Evolutionary conservation across 2,113 vertebrate species (phyloP), one percentile per base, ranked within the genome.

Genomic region (Ellobius talpinus): DNA sequence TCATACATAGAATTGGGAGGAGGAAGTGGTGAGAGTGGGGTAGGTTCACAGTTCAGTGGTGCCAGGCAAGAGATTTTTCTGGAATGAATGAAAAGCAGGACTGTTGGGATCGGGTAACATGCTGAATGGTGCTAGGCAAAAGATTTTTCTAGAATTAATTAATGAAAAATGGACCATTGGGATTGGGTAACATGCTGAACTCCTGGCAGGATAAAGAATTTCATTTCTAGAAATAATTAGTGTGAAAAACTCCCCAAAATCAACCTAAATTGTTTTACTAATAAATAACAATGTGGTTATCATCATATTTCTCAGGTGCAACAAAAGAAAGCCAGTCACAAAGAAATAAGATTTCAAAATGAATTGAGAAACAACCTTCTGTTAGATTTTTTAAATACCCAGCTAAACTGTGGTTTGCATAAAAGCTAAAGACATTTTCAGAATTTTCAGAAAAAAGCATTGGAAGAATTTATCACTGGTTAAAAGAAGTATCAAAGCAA

Each of bases 341-440:
- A 91, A 86, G 26, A 81, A 63, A 9, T 68, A 79, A 85, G 31
- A 78, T 94, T 77, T 92, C n/a, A 81, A 90, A 66, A 19, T n/a
- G 58, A 5, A 90, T 79, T 79, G 65, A 66, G 58, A 95, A 86
- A 90, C 77, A 61, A 63, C 33, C 29, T 74, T 85, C 24, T 39
- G 42, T 17, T 47, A 77, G 13, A 87, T 86, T 96, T 92, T 89
- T 97, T 94, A 47, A 47, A 77, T 93, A 91, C 45, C 86, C 26
- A 86, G 72, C 39, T 95, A 91, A 94, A 90, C 23, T 89, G 72
- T 58, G 50, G 29, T 81, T 88, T 91, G 63, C 52, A 1, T 47
- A 33, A 81, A 12, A 5, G 11, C 68, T 63, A 88, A 91, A 85
- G 31, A 74, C 12, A 81, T 42, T 92, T 87, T 76, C 24, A 89